Base-by-base conservation (phyloP, 1,140 invertebrate genomes). In the Lutraria rhynchaena region DNA sequence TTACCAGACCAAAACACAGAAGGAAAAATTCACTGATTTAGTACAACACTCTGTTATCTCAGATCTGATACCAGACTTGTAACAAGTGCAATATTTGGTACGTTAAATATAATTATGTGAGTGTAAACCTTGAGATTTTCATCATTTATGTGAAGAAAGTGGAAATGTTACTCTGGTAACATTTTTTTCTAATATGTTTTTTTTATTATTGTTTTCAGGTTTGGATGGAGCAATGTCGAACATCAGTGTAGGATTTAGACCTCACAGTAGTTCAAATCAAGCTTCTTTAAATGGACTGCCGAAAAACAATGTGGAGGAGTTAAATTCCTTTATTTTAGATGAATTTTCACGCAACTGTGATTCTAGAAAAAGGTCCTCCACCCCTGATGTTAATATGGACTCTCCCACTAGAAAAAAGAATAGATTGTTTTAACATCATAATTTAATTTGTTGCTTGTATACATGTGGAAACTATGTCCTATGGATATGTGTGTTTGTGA, bases 301-400 rank as follows among this genome's bases (percentile, higher is more conserved):
- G 58, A 85, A 87, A 82, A 86, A 84, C 80, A 85, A 86, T 78
- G 86, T 92, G 24, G 93, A 94, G 37, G 95, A 96, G 89, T 92
- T 96, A 76, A 96, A 95, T 91, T 94, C 95, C 83, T 96, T 96
- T 91, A 95, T 96, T 89, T 94, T 94, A 86, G 95, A 95, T 86
- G 96, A 96, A 92, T 95, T 96, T 88, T 95, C 95, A 74, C 94
- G 96, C 71, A 95, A 96, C 85, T 85, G 82, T 86, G 93, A 91
- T 69, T 84, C 89, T 44, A 35, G 83, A 67, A 96, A 96, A 93
- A 93, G 95, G 87, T 94, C 94, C 70, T 73, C 81, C 19, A 88
- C 87, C 11, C 84, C 87, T 35, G 87, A 87, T 87, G 94, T 95
- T 57, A 94, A 93, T 85, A 95, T 95, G 94, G 95, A 95, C 85